These are phyloP conservation scores for Armadillidium nasatum DNA, from an alignment of 1,140 invertebrate species.

Conservation along the genomic window DNA sequence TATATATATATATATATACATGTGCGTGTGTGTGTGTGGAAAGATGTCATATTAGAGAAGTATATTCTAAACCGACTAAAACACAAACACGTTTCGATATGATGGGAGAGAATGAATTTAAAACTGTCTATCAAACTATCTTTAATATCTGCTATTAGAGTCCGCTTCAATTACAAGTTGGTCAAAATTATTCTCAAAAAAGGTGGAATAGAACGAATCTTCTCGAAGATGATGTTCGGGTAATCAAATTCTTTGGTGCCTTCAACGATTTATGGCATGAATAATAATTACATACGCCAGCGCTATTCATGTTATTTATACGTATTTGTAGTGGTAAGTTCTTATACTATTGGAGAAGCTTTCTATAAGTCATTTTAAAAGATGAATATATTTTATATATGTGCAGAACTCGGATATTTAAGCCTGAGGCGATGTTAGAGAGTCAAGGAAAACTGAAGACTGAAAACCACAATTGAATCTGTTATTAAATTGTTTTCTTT, in stretches of 20 bases:
- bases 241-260: conserved; percentile 1
- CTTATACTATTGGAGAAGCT: no score
- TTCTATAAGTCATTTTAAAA: no score
- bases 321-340: no score
- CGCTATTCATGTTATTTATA: no score
- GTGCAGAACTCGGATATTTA: no score
- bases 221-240: background rate
- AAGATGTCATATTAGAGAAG: no score
- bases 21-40: background rate
- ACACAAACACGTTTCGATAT: background rate
- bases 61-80: no score
- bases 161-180: background rate
- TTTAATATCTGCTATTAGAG: background rate
- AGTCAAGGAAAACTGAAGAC: no score
- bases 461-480: no score
- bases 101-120: background rate
- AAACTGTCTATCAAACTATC: background rate
- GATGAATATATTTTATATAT: no score
- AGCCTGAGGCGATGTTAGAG: no score
- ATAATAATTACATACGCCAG: conserved; percentile 1
- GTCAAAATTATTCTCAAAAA: background rate
- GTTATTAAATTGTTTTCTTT: no score
- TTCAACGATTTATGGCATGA: background rate
- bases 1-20: background rate
- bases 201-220: background rate